A percentile compares a stretch with the other conserved stretches of the same genome.
phyloP scores from a whole-genome alignment of 1,140 invertebrate genomes.

The Macrosteles quadrilineatus region DNA sequence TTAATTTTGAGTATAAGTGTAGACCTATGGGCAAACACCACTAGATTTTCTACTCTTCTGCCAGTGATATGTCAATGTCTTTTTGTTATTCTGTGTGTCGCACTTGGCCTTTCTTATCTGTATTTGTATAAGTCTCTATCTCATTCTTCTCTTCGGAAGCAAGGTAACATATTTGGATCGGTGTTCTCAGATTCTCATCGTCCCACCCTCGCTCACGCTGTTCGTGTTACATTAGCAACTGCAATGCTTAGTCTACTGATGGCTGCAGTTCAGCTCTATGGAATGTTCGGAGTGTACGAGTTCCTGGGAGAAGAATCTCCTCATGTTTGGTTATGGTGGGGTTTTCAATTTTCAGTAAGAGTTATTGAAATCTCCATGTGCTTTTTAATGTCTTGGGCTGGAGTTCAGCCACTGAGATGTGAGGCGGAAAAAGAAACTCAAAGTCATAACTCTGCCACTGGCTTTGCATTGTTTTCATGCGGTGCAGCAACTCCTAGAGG shows the following conservation, averaged over 20 bases:
- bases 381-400: constrained; percentile 78
- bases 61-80: constrained; percentile 79
- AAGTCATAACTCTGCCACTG: constrained; percentile 49
- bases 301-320: constrained; percentile 52
- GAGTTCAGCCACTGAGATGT: constrained; percentile 53
- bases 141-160: constrained; percentile 50
- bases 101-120: constrained; percentile 79
- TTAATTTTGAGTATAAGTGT: constrained; percentile 74
- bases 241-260: constrained; percentile 79
- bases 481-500: constrained; percentile 46
- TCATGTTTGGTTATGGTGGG: constrained; percentile 84
- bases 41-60: constrained; percentile 57
- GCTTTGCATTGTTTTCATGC: constrained; percentile 74
- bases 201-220: constrained; percentile 61
- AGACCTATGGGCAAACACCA: constrained; percentile 66
- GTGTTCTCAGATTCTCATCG: constrained; percentile 50
- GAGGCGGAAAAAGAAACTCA: constrained; percentile 52
- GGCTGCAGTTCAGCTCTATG: constrained; percentile 79
- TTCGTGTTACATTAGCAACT: constrained; percentile 82
- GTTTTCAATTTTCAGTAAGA: constrained; percentile 80
- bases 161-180: constrained; percentile 48
- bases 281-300: constrained; percentile 70
- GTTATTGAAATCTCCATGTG: constrained; percentile 83
- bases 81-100: constrained; percentile 75
- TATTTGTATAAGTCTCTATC: constrained; percentile 68